Conservation (phyloP, 2,113 vertebrate species). For the Craseonycteris thonglongyai region DNA sequence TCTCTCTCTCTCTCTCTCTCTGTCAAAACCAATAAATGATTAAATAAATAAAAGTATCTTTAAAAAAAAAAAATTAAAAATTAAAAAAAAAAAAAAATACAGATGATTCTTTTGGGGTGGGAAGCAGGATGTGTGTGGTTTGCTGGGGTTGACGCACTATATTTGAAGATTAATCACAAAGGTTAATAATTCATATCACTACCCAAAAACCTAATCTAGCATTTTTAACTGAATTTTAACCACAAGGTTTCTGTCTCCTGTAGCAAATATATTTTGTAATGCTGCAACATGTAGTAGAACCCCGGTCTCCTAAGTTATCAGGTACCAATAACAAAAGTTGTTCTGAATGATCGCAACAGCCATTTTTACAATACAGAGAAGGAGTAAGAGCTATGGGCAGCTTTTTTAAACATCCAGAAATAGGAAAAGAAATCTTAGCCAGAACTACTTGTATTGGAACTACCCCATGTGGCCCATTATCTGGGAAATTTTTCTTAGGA, state of each 20-base stretch:
- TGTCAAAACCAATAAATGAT: too few species aligned
- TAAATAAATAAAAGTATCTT: too few species aligned
- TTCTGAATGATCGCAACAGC: conserved; percentile 58
- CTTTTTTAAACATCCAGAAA: conserved; percentile 57
- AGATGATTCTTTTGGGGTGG: conserved; percentile 65
- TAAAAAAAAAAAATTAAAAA: too few species aligned
- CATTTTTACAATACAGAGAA: conserved; percentile 58
- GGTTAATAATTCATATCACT: conserved; percentile 71
- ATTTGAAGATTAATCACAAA: conserved; percentile 78
- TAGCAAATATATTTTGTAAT: conserved; percentile 42
- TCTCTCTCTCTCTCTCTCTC: too few species aligned
- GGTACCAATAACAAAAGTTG: conserved; percentile 45
- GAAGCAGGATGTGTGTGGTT: conserved; percentile 75
- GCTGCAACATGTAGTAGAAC: conserved; percentile 13
- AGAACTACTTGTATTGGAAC: conserved; percentile 33
- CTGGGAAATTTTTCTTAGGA: conserved; percentile 44
- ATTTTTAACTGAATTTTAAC: conserved; percentile 67
- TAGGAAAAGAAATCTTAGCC: conserved; percentile 43
- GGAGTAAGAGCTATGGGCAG: conserved; percentile 28
- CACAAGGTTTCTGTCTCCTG: conserved; percentile 49
- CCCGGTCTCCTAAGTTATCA: conserved; percentile 10
- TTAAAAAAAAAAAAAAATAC: too few species aligned
- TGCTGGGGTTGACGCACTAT: conserved; percentile 75
- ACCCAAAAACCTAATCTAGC: conserved; percentile 64
- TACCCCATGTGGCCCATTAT: background rate